Evolutionary conservation across 2,888 invertebrate genomes (phyloP), one percentile per base, ranked within the genome.

Genomic region (Aricia artaxerxes): DNA sequence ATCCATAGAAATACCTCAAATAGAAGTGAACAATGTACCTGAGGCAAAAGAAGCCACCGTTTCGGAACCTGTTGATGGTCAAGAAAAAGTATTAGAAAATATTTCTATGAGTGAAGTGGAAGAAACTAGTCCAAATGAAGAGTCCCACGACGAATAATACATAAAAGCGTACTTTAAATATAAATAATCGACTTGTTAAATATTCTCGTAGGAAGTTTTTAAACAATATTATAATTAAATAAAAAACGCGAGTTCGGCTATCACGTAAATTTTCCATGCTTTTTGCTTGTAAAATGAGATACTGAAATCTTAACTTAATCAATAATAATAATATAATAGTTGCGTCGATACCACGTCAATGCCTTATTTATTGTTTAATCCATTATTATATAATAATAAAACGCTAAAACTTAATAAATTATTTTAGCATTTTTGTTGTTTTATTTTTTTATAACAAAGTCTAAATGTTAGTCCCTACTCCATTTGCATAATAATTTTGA

Each of bases 321-420:
- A 90, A 89, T 87, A 75, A 76, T 57, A 88, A 89, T 75, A 88
- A 90, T 91, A 90, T 75, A 88, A 90, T 91, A 92, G 90, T 89
- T 87, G 92, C 91, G 90, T 91, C 86, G 90, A 91, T 88, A 92
- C 89, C 93, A 92, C 93, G 88, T 91, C 92, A 94, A 90, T 93
- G 94, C 94, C 94, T 94, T 94, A 94, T 86, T 89, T 90, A 90
- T 92, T 90, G 91, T 92, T 92, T 92, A 92, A 90, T 87, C 90
- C 89, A 90, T 90, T 89, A 89, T 85, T 69, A 69, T 69, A 69
- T 69, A 35, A 87, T 35, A 57, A 86, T 90, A 91, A 89, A 90
- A 90, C 89, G 92, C 93, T 91, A 89, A 89, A 91, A 90, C 86
- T 88, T 86, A 93, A 93, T 93, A 94, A 93, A 93, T 85, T 93